phyloP scores from a whole-genome alignment of 2,888 invertebrate genomes.

The Trimorus sp. region DNA sequence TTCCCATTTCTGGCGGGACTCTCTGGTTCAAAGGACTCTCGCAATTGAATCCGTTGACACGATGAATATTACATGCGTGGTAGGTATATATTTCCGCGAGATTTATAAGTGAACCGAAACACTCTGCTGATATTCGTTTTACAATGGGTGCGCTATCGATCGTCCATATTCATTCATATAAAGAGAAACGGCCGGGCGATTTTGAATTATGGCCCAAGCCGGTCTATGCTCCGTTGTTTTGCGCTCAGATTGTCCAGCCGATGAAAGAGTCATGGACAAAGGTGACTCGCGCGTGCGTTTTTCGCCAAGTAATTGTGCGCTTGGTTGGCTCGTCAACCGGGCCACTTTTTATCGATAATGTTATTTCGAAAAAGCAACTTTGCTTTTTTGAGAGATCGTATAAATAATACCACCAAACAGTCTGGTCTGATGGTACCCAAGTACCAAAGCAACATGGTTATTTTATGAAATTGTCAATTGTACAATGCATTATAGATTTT shows the following conservation, averaged over 20 bases:
- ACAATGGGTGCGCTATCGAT: conserved; percentile 46
- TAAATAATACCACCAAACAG: too few relatives aligned
- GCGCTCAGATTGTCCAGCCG: conserved; percentile 23
- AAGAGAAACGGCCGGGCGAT: conserved; percentile 39
- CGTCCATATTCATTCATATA: conserved; percentile 56
- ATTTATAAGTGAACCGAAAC: conserved; percentile 54
- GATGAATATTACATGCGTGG: conserved; percentile 53
- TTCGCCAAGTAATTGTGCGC: not conserved
- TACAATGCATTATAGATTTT: too few relatives aligned
- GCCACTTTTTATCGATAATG: too few relatives aligned
- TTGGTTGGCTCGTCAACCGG: too few relatives aligned
- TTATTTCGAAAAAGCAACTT: too few relatives aligned
- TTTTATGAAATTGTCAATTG: too few relatives aligned
- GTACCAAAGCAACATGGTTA: too few relatives aligned
- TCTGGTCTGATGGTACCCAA: too few relatives aligned
- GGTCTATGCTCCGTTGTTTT: conserved; percentile 27
- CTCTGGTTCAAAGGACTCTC: conserved; percentile 37
- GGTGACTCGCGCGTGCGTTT: not conserved
- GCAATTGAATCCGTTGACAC: conserved; percentile 54
- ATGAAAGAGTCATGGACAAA: conserved; percentile 29
- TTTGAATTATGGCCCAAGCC: conserved; percentile 38
- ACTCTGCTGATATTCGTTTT: conserved; percentile 52
- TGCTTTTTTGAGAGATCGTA: too few relatives aligned
- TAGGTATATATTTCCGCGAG: conserved; percentile 43
- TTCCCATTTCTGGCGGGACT: conserved; percentile 33